Percentiles rank a stretch among this genome's conserved stretches.
These are phyloP conservation scores for Virgularia gustaviana DNA, from an alignment of 92 coral and sea anemone species.

Conservation along the genomic window DNA sequence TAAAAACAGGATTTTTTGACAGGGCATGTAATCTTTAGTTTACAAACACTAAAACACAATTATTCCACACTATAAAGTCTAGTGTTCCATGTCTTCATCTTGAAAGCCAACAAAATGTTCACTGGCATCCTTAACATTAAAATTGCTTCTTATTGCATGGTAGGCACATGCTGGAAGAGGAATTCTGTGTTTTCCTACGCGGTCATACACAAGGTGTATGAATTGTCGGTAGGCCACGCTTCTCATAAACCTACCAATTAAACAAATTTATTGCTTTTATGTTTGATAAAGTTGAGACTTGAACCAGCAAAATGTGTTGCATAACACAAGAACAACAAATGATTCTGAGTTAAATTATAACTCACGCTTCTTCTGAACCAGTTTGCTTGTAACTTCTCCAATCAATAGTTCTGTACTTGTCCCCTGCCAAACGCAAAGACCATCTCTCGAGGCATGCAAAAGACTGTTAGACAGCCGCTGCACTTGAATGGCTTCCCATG, in stretches of 20 bases:
- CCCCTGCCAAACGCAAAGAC: neutral
- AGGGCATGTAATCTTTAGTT: too few species aligned
- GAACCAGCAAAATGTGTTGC: neutral
- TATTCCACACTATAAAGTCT: too few species aligned
- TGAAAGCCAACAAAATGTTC: neutral
- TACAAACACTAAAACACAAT: too few species aligned
- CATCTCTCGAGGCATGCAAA: conserved; percentile 2
- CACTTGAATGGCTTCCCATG: too few species aligned
- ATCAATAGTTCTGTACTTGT: conserved; percentile 1
- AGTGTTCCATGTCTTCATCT: neutral
- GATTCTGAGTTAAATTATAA: neutral
- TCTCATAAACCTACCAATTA: neutral
- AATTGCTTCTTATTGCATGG: conserved; percentile 12
- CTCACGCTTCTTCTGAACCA: neutral
- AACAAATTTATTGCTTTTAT: neutral
- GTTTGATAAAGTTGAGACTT: neutral
- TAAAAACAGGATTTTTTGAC: too few species aligned
- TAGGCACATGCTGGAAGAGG: conserved; percentile 7
- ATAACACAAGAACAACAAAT: neutral
- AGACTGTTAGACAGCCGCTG: too few species aligned
- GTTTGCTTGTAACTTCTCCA: neutral
- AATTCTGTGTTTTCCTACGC: neutral
- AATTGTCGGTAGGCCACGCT: conserved; percentile 11
- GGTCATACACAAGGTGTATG: conserved; percentile 12
- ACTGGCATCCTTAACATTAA: neutral